A percentile compares a stretch with the other conserved stretches of the same genome.
These are phyloP conservation scores for Drosophila tropicalis DNA, from an alignment of 1,140 invertebrate species.

Conservation along the genomic window DNA sequence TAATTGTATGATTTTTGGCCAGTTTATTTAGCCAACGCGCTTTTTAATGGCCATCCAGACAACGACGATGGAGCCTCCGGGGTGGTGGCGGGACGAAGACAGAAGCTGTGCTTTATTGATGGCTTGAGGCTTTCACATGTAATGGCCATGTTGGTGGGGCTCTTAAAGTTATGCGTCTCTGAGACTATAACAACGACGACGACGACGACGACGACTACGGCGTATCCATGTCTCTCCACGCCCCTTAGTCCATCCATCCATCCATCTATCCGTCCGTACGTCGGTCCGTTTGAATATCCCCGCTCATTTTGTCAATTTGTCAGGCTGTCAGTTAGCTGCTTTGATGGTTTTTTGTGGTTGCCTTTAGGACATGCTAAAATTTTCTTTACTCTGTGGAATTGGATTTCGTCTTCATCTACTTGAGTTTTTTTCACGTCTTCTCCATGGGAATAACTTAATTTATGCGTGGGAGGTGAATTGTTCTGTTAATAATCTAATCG, in stretches of 20 bases:
- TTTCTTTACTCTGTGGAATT: constrained; percentile 7
- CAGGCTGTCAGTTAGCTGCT: constrained; percentile 41
- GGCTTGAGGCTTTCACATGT: constrained; percentile 69
- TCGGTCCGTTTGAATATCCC: constrained; percentile 13
- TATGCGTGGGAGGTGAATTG: constrained; percentile 3
- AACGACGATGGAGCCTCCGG: too few species aligned
- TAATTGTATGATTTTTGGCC: constrained; percentile 76
- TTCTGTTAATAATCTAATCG: constrained; percentile 10
- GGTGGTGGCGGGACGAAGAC: constrained; percentile 19
- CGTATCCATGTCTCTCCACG: neutral
- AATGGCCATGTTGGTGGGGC: constrained; percentile 69
- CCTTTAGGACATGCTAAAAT: constrained; percentile 7
- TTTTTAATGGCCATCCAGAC: constrained; percentile 57
- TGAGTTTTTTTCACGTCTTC: neutral
- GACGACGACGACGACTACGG: neutral
- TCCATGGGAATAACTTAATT: constrained; percentile 7
- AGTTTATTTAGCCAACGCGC: constrained; percentile 64
- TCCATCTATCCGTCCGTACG: neutral
- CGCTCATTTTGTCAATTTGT: constrained; percentile 53
- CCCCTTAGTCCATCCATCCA: neutral
- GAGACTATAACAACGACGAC: constrained; percentile 4
- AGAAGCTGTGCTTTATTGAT: constrained; percentile 66
- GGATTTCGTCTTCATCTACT: constrained; percentile 7
- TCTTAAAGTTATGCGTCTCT: constrained; percentile 74
- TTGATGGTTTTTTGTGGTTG: constrained; percentile 14